Evolutionary conservation across 2,888 invertebrate species (phyloP), one percentile per base, ranked within the genome.

Genomic region (Ornithoptera priamus): DNA sequence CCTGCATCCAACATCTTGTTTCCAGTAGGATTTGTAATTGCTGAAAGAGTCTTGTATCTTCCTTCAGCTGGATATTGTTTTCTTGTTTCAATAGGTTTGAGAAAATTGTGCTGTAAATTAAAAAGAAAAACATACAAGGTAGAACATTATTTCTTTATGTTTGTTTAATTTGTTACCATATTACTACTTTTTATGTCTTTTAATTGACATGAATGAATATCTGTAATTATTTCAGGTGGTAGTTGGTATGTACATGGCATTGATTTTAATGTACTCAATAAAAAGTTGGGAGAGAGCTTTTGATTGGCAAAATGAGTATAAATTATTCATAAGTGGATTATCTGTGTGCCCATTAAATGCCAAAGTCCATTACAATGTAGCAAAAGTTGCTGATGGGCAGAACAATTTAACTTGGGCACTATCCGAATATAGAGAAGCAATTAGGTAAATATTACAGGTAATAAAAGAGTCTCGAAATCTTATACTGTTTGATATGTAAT

Each of bases 321-420:
- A 89, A 20, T 89, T 99, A 56, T 99, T 98, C 84, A 89, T 92
- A 62, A 96, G 97, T 39, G 99, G 96, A 0, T 86, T 97, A n/a
- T 83, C 92, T 36, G 97, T 99, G 20, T 99, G 99, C 82, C 98
- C 99, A 0, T 92, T 96, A 62, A 99, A 99, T 92, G 99, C 99
- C 24, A 99, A 99, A 94, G 96, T 96, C 5, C 95, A 94, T 77
- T 99, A 99, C 83, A 99, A 99, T 85, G 95, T 99, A 67, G 99
- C 96, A 0, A 98, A 98, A 86, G 95, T 96, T 71, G 95, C 97
- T 18, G 96, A 96, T 0, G 97, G 98, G 78, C 90, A 91, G 50
- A 95, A 96, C 10, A 91, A 96, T 72, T 92, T 92, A 61, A 86
- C 91, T 20, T 92, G 94, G 76, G 98, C 99, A 0, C 93, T 97